A percentile compares a stretch with the other conserved stretches of the same genome.
Evolutionary conservation across 2,888 invertebrate species (phyloP).

Genomic region (Cataglyphis albicans): DNA sequence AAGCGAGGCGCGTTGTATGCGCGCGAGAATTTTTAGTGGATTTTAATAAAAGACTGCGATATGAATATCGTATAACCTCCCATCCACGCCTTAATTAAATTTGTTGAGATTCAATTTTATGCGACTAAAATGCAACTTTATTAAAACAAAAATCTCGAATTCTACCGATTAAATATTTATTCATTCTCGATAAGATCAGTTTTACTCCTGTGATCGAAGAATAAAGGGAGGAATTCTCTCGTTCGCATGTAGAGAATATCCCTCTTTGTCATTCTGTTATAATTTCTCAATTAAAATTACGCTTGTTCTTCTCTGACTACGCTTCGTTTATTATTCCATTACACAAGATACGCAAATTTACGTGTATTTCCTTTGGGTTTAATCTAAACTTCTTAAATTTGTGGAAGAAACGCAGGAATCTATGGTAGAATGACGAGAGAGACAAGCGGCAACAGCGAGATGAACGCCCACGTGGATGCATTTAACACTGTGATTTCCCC

Average conservation of each 20-base stretch:
- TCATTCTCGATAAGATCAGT: slow-evolving; percentile 19
- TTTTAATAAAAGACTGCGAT: slow-evolving; percentile 50
- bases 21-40: slow-evolving; percentile 47
- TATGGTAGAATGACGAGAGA: not conserved
- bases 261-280: not conserved
- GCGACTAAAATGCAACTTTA: slow-evolving; percentile 41
- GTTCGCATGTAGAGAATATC: not conserved
- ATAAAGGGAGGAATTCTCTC: not conserved
- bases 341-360: slow-evolving; percentile 13
- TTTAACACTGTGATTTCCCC: slow-evolving; percentile 49
- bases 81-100: slow-evolving; percentile 52
- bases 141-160: slow-evolving; percentile 46
- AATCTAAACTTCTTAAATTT: slow-evolving; percentile 34
- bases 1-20: slow-evolving; percentile 37
- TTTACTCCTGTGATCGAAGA: not conserved
- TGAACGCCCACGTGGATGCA: slow-evolving; percentile 29
- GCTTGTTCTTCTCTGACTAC: not conserved
- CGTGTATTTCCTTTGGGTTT: slow-evolving; percentile 13
- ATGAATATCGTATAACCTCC: slow-evolving; percentile 56
- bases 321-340: slow-evolving; percentile 35
- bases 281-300: slow-evolving; percentile 24
- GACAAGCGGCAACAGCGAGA: not conserved
- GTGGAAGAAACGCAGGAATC: not conserved
- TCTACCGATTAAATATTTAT: slow-evolving; percentile 42
- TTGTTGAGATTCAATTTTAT: slow-evolving; percentile 55